Evolutionary conservation across 2,797 vertebrate genomes (phyloP), one percentile per base, ranked within the genome.

Genomic region (Lacerta viridis): DNA sequence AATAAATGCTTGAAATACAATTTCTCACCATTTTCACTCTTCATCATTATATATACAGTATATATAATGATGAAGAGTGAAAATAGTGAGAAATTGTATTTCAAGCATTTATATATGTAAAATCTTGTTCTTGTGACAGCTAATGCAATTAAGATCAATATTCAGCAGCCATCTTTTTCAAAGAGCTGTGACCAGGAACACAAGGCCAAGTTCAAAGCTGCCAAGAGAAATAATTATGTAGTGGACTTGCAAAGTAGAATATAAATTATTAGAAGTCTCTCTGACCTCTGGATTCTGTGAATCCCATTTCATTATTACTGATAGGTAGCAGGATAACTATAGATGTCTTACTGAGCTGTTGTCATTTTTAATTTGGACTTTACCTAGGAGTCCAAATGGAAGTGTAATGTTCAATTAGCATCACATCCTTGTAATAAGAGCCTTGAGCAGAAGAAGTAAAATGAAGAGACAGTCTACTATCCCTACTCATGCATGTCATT

Each of bases 311-410:
- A 55, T 87, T 81, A 87, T 84, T 92, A 90, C 64, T 88, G 61
- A 85, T 1, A 0, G 75, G 46, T 39, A 88, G 7, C 39, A 71
- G 36, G 64, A 79, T 79, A 80, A 90, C 27, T 39, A 43, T 71
- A 59, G 17, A 91, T 7, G 46, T 5, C 23, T 66, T 83, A 27
- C 33, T 77, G 11, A 87, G 20, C 3, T 77, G 3, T 27, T 77
- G 29, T 83, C 46, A 33, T 81, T 82, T 94, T 91, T 72, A 85
- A 68, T 88, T 88, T 23, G 84, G 43, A 11, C 41, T 91, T 92
- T n/a, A 36, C 50, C 36, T 87, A 79, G 29, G 29, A 92, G 79
- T 29, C 25, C 29, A 86, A 89, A 88, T 39, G 29, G 39, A 92
- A 88, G 1, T 88, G 69, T 87, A 92, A 27, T 93, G 33, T 90